Evolutionary conservation across 2,797 vertebrate genomes (phyloP), one percentile per base, ranked within the genome.

Genomic region (Ctenosaura bakeri): DNA sequence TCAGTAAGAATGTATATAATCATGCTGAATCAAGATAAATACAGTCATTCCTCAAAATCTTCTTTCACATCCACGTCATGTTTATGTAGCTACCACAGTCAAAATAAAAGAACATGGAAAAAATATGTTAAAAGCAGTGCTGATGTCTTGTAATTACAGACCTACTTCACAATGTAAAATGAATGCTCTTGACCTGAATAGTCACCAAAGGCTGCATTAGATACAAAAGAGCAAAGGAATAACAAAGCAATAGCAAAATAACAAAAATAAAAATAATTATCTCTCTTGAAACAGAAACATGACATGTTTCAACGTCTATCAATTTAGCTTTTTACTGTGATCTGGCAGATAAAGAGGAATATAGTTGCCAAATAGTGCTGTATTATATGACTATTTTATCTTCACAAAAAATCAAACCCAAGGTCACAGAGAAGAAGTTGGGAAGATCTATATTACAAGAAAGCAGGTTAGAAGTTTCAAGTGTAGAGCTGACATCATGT

Each of bases 81-180:
- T 35, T 90, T 20, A 86, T 69, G 29, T 29, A 22, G 64, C 64
- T 78, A 81, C 82, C 20, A 83, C 1, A 69, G 0, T 0, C 81
- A 85, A 89, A 22, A 90, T 77, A 79, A 80, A 56, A 77, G n/a
- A 64, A 52, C n/a, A 66, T 88, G 24, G 82, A 87, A 92, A 87
- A 92, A 94, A 92, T 0, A 1, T 76, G 84, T 94, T 85, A 35
- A 92, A 38, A 78, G 3, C 82, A 91, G 87, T 78, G 91, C 92
- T 90, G 32, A 62, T 77, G 87, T 66, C 93, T 92, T 95, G 93
- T 94, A 92, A 96, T 94, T 92, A 94, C 91, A 86, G 92, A 93
- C 89, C 92, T 93, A 79, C 87, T 86, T 86, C 50, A 64, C n/a
- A 92, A 74, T 83, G 89, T 74, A 94, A 86, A 76, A 90, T 0